phyloP scores from a whole-genome alignment of 1,140 invertebrate genomes.

The Ridgeia piscesae region DNA sequence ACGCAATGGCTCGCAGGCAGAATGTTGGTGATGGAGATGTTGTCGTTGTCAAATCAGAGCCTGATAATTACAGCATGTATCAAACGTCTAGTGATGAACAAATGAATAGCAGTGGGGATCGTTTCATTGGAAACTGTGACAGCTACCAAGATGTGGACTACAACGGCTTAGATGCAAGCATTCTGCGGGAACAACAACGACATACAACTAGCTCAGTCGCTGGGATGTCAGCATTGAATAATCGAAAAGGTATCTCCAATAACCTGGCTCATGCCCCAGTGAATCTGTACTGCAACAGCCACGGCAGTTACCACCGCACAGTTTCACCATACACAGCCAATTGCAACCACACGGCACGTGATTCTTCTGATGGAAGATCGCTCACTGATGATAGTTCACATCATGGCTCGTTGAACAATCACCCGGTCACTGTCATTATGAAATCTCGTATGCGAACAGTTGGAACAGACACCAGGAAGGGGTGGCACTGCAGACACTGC shows the following conservation, averaged over 20 bases:
- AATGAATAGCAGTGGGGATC: not conserved
- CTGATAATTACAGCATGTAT: not conserved
- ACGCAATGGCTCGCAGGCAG: not conserved
- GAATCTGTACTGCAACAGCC: not conserved
- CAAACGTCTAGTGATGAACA: not conserved
- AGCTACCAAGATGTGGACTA: not conserved
- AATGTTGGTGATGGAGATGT: not conserved
- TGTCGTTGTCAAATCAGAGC: not conserved
- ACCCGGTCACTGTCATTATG: not conserved
- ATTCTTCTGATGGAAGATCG: not conserved
- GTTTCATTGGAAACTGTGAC: not conserved
- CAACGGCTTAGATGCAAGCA: not conserved
- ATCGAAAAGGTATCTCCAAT: not conserved
- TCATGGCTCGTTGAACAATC: slow-evolving; percentile 3
- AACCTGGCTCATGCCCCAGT: not conserved
- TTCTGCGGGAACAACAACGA: not conserved
- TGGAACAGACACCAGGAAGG: not conserved
- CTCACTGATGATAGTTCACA: not conserved
- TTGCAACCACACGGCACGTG: not conserved
- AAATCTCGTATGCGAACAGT: not conserved
- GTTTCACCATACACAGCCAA: not conserved
- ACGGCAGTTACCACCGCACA: not conserved
- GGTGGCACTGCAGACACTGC: slow-evolving; percentile 30
- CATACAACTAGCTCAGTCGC: no score
- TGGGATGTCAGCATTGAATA: not conserved